Evolutionary conservation across 1,140 invertebrate species (phyloP).

Genomic region (Metopolophium dirhodum): DNA sequence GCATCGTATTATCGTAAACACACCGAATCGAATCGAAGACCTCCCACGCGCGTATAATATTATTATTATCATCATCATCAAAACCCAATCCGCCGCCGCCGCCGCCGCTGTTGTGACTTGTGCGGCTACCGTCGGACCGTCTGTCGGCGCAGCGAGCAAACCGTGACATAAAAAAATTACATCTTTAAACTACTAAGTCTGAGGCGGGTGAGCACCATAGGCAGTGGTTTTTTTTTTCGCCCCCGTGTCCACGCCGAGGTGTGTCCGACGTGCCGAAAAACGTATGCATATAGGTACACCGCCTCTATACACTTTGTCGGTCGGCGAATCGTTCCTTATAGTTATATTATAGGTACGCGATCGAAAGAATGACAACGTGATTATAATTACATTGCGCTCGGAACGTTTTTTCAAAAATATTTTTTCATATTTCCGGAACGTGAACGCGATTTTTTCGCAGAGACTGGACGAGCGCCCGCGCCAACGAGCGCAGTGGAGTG

Average conservation of each 20-base stretch:
- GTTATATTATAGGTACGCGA: not conserved
- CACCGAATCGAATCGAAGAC: conserved; percentile 30
- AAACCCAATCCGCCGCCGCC: not conserved
- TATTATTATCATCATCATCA: not conserved
- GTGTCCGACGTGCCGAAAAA: not conserved
- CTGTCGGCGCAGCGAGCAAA: not conserved
- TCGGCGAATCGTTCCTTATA: not conserved
- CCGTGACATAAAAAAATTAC: not conserved
- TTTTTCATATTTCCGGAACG: too few species aligned
- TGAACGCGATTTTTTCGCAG: not conserved
- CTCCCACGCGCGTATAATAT: conserved; percentile 14
- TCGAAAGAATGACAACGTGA: not conserved
- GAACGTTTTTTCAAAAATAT: too few species aligned
- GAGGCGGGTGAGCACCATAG: too few species aligned
- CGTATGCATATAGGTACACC: too few species aligned
- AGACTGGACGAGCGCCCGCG: not conserved
- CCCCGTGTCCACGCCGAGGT: not conserved
- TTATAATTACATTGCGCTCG: not conserved
- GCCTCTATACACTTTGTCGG: not conserved
- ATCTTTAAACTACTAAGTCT: not conserved
- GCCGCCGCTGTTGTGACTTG: not conserved
- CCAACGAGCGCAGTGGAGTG: too few species aligned
- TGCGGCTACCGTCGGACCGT: not conserved
- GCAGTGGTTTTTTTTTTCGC: not conserved
- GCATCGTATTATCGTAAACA: not conserved